phyloP scores from a whole-genome alignment of 2,113 vertebrate genomes.

The Xiphias gladius region DNA sequence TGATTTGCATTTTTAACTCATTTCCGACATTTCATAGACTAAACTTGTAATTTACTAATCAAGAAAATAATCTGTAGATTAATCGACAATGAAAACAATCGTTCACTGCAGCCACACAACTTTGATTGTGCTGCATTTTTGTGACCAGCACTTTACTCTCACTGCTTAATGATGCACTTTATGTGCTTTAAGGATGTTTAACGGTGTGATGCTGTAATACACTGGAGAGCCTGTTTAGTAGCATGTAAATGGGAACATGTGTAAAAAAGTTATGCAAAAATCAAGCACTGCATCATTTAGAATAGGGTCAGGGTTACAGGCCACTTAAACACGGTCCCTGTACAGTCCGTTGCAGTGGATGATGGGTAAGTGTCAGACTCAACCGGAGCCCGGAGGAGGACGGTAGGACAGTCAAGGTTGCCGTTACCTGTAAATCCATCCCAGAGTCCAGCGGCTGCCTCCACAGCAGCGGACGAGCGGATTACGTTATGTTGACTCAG shows the following conservation, averaged over 20 bases:
- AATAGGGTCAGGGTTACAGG: background rate
- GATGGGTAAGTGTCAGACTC: background rate
- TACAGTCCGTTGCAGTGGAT: background rate
- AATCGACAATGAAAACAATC: too few relatives aligned
- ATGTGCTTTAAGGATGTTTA: too few relatives aligned
- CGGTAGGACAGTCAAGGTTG: slow-evolving; percentile 29
- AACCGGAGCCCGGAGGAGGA: background rate
- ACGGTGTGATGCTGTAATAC: too few relatives aligned
- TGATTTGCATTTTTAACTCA: too few relatives aligned
- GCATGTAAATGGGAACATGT: background rate
- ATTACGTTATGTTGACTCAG: slow-evolving; percentile 67
- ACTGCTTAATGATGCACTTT: too few relatives aligned
- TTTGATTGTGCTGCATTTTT: too few relatives aligned
- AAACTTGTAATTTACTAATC: too few relatives aligned
- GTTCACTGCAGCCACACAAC: too few relatives aligned
- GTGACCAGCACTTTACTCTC: too few relatives aligned
- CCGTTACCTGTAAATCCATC: slow-evolving; percentile 50
- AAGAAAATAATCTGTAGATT: too few relatives aligned
- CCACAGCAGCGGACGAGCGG: slow-evolving; percentile 25
- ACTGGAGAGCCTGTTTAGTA: background rate
- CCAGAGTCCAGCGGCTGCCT: slow-evolving; percentile 38
- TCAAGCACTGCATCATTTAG: background rate
- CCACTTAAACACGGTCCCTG: background rate
- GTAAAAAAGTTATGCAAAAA: background rate
- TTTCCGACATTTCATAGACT: too few relatives aligned